Percentiles rank a stretch among this genome's conserved stretches.
Evolutionary conservation across 2,797 vertebrate species (phyloP).

Genomic region (Picus viridis): DNA sequence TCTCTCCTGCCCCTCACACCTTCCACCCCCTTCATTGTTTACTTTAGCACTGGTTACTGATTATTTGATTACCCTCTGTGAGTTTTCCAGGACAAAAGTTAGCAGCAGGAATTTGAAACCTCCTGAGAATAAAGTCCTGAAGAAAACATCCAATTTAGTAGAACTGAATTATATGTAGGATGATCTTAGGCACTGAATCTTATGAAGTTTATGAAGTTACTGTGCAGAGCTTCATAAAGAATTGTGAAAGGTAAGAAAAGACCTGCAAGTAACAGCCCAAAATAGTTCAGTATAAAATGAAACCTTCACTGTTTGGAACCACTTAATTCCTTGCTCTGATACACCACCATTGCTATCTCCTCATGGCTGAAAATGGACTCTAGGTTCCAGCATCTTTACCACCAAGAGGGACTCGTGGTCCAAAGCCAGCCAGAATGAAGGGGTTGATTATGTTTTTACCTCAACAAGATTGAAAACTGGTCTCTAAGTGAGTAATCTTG

Average conservation of each 20-base stretch:
- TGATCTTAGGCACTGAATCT: background rate
- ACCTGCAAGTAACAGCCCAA: background rate
- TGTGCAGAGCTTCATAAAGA: background rate
- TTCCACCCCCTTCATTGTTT: background rate
- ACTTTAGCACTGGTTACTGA: background rate
- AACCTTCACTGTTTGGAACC: background rate
- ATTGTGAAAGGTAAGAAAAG: background rate
- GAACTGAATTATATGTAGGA: background rate
- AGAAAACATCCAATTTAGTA: background rate
- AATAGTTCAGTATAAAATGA: background rate
- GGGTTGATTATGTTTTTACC: background rate
- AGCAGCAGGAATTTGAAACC: background rate
- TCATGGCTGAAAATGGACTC: background rate
- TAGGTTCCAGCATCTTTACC: background rate
- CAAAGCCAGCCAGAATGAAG: background rate
- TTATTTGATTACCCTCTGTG: background rate
- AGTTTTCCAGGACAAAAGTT: background rate
- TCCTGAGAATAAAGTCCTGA: background rate
- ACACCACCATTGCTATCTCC: background rate
- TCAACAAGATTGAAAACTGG: background rate
- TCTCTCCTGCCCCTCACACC: too few species aligned
- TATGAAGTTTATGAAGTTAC: background rate
- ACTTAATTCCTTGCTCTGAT: background rate
- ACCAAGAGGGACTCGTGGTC: background rate
- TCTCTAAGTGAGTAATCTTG: background rate